Percentiles rank a stretch among this genome's conserved stretches.
Conservation (phyloP, 92 coral and sea anemone genomes). For the Zoanthus sociatus region DNA sequence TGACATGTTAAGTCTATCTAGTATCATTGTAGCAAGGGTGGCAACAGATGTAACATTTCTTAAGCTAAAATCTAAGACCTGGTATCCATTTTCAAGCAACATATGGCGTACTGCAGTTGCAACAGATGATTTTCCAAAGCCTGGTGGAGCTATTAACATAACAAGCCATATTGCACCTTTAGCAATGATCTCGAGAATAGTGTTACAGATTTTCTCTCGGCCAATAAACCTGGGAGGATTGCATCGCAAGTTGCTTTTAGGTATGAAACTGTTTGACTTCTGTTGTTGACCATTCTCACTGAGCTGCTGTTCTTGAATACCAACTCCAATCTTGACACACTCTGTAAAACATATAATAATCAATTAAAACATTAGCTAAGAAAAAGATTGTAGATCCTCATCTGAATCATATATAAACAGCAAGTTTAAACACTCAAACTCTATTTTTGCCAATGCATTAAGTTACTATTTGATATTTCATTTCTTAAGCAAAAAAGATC, state of each 20-base stretch:
- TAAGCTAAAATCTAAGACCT: slow-evolving; percentile 52
- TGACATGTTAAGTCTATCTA: slow-evolving; percentile 30
- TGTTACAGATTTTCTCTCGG: slow-evolving; percentile 51
- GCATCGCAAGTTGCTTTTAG: slow-evolving; percentile 19
- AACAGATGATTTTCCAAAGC: slow-evolving; percentile 72
- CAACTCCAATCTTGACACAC: not conserved
- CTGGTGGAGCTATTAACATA: slow-evolving; percentile 71
- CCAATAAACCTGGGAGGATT: slow-evolving; percentile 66
- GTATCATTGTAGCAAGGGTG: slow-evolving; percentile 54
- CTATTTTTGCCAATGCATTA: no score
- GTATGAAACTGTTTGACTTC: not conserved
- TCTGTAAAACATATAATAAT: no score
- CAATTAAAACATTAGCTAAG: no score
- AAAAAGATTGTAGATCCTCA: no score
- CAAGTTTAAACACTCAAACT: no score
- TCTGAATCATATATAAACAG: no score
- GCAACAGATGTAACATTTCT: slow-evolving; percentile 43
- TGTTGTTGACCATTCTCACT: not conserved
- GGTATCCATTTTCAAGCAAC: slow-evolving; percentile 50
- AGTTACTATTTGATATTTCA: no score
- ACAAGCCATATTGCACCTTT: slow-evolving; percentile 23
- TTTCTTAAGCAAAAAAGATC: no score
- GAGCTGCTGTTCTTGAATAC: slow-evolving; percentile 11
- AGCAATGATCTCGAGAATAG: not conserved
- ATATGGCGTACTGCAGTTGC: slow-evolving; percentile 57